Base-by-base conservation (phyloP, 2,113 vertebrate species). In the Cyprinodon variegatus region DNA sequence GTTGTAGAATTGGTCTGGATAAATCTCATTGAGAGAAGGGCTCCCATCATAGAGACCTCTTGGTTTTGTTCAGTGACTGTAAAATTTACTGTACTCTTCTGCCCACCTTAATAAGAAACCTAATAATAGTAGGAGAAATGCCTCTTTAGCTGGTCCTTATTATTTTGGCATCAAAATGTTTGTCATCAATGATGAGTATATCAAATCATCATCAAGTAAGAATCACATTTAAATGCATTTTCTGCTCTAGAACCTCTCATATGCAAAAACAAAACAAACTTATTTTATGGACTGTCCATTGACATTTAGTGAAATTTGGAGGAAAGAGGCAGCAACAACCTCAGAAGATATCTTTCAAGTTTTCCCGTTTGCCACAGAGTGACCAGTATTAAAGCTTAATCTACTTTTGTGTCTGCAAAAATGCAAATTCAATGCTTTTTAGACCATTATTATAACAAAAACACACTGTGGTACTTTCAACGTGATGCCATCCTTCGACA, bases 21-120 rank as follows among this genome's bases (percentile, higher is more conserved):
- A 75, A 88, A 77, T 80, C 67, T 81, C 61, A 62, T 57, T 65
- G 50, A 71, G 67, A 74, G 66, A 81, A 76, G 71, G 73, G 85
- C 84, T 85, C 78, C 85, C 76, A 81, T 89, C 76, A 72, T 76
- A 65, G 79, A 80, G 77, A 83, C 73, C 81, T 89, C 74, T 85
- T 72, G 64, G 79, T 71, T 83, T 72, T 89, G 74, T 81, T 88
- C 85, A 77, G 45, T 83, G 81, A 88, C 79, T 87, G 72, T 86
- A 80, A 84, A 85, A 88, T 79, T 50, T 74, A 63, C 81, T 74
- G 74, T 77, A 75, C 77, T 79, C 81, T 74, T 70, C 66, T 1
- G 3, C 69, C 78, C 74, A 73, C 68, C 81, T 83, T 78, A 48
- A 61, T 65, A 62, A 73, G 37, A 53, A 82, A 87, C 78, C 61